Evolutionary conservation across 2,113 vertebrate species (phyloP).

Genomic region (Bostrychus sinensis): DNA sequence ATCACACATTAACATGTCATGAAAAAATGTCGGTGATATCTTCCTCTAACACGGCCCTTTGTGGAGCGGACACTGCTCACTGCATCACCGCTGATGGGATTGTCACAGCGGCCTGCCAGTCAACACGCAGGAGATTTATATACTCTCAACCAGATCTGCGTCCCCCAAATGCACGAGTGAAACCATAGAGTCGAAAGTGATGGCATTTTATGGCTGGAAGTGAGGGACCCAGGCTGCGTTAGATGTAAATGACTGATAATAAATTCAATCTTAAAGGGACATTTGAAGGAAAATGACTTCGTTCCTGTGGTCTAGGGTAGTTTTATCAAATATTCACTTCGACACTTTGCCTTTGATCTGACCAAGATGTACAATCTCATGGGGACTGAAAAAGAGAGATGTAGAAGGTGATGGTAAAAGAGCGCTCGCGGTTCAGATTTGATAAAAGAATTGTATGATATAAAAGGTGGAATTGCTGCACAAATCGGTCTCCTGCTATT

Average conservation of each 20-base stretch:
- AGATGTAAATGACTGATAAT: slow-evolving; percentile 76
- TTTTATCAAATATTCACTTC: slow-evolving; percentile 65
- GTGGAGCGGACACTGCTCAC: slow-evolving; percentile 50
- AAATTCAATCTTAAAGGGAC: slow-evolving; percentile 72
- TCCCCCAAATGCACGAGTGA: slow-evolving; percentile 51
- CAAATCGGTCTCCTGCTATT: slow-evolving; percentile 49
- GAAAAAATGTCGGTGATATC: slow-evolving; percentile 52
- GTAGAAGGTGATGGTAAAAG: slow-evolving; percentile 47
- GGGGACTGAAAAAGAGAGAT: slow-evolving; percentile 53
- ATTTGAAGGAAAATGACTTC: slow-evolving; percentile 73
- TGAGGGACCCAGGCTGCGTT: slow-evolving; percentile 63
- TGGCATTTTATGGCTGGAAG: slow-evolving; percentile 70
- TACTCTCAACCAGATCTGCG: slow-evolving; percentile 47
- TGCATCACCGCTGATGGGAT: slow-evolving; percentile 68
- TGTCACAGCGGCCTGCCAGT: slow-evolving; percentile 68
- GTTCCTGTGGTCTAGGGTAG: slow-evolving; percentile 47
- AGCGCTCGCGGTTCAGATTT: slow-evolving; percentile 49
- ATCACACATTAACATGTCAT: slow-evolving; percentile 15
- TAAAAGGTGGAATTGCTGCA: slow-evolving; percentile 48
- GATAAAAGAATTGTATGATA: slow-evolving; percentile 49
- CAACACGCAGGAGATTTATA: slow-evolving; percentile 66
- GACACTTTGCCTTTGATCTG: slow-evolving; percentile 60
- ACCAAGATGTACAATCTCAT: slow-evolving; percentile 57
- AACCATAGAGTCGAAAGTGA: slow-evolving; percentile 62
- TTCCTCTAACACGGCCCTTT: slow-evolving; percentile 57